phyloP scores from a whole-genome alignment of 1,140 invertebrate species.

The Psix sp. region DNA sequence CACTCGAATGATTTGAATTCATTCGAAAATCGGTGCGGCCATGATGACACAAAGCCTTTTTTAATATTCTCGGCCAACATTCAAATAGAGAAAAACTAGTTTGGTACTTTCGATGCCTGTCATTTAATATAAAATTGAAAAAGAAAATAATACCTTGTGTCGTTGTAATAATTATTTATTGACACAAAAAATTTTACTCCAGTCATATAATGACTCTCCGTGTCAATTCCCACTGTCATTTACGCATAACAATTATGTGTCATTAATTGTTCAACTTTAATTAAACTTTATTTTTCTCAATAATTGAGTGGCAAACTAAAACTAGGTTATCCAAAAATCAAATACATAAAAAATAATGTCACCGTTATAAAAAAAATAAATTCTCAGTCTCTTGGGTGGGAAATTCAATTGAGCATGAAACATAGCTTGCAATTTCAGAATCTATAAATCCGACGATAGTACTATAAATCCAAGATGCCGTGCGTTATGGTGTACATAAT shows the following conservation, averaged over 20 bases:
- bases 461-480: too few relatives aligned
- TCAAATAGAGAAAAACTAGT: slow-evolving; percentile 21
- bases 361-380: too few relatives aligned
- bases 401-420: too few relatives aligned
- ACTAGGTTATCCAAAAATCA: too few relatives aligned
- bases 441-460: too few relatives aligned
- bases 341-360: too few relatives aligned
- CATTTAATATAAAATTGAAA: slow-evolving; percentile 15
- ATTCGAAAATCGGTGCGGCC: slow-evolving; percentile 29
- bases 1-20: slow-evolving; percentile 23
- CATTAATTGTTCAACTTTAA: too few relatives aligned
- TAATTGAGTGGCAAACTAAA: too few relatives aligned
- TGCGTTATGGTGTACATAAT: too few relatives aligned
- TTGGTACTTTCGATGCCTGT: slow-evolving; percentile 16
- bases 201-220: slow-evolving; percentile 3
- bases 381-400: too few relatives aligned
- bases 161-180: slow-evolving; percentile 6
- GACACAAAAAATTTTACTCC: slow-evolving; percentile 23
- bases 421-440: too few relatives aligned
- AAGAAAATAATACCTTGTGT: slow-evolving; percentile 38
- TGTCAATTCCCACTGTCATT: slow-evolving; percentile 4
- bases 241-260: slow-evolving; percentile 11
- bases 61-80: slow-evolving; percentile 23
- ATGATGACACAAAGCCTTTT: slow-evolving; percentile 22
- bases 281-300: too few relatives aligned